A percentile compares a stretch with the other conserved stretches of the same genome.
phyloP scores from a whole-genome alignment of 2,113 vertebrate species.

The Elephas maximus region DNA sequence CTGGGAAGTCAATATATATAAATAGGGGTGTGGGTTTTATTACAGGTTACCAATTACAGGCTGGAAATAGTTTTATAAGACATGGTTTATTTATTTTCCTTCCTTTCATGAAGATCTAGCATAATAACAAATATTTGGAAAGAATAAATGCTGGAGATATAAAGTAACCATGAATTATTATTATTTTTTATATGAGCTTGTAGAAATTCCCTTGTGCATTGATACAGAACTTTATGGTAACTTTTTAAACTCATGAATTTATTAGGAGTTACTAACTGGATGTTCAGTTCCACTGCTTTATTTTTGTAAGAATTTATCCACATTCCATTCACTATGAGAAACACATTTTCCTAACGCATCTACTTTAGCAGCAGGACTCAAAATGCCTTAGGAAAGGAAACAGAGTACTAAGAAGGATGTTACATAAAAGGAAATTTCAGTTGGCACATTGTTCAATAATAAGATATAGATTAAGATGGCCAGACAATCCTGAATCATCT shows the following conservation, averaged over 20 bases:
- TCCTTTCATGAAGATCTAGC: slow-evolving; percentile 35
- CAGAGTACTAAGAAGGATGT: not conserved
- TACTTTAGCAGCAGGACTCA: slow-evolving; percentile 2
- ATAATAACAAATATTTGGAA: slow-evolving; percentile 49
- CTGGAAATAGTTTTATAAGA: slow-evolving; percentile 65
- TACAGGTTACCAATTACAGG: slow-evolving; percentile 9
- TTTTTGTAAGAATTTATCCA: slow-evolving; percentile 59
- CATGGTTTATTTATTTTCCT: slow-evolving; percentile 52
- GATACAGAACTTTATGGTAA: slow-evolving; percentile 52
- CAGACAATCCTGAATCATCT: not conserved
- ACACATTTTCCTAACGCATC: slow-evolving; percentile 11
- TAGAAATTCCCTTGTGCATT: slow-evolving; percentile 59
- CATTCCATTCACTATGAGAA: slow-evolving; percentile 26
- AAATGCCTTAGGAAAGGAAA: slow-evolving; percentile 47
- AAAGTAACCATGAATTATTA: slow-evolving; percentile 6
- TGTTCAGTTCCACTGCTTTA: slow-evolving; percentile 32
- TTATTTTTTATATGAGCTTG: slow-evolving; percentile 15
- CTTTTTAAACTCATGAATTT: slow-evolving; percentile 56
- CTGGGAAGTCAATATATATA: slow-evolving; percentile 70
- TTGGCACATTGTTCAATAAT: not conserved
- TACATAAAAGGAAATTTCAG: not conserved
- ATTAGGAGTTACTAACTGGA: slow-evolving; percentile 45
- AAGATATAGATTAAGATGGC: not conserved
- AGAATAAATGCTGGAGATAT: slow-evolving; percentile 30
- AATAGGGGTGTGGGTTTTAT: slow-evolving; percentile 62